phyloP scores from a whole-genome alignment of 2,888 invertebrate genomes.

The Tachystola acroxantha region DNA sequence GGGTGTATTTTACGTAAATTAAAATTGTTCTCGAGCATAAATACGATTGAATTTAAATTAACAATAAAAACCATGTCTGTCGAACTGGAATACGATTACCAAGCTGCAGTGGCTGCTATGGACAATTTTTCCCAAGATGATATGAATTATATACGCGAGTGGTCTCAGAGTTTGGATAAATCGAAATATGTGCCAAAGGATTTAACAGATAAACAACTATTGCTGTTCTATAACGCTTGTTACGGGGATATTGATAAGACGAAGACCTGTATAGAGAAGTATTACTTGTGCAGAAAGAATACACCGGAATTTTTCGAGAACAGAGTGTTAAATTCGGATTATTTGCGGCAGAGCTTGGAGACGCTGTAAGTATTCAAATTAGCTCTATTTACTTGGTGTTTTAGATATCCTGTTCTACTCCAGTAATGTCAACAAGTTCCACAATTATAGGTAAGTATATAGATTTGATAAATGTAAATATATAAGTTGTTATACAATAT shows the following conservation, averaged over 20 bases:
- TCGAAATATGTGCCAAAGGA: constrained; percentile 71
- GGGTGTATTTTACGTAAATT: constrained; percentile 30
- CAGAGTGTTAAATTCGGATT: constrained; percentile 71
- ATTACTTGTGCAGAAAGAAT: constrained; percentile 77
- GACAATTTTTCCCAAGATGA: constrained; percentile 70
- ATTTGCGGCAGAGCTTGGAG: constrained; percentile 59
- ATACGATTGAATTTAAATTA: constrained; percentile 33
- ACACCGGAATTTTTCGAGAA: constrained; percentile 81
- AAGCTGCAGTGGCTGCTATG: constrained; percentile 56
- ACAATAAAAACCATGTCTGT: constrained; percentile 47
- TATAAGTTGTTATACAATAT: too few species aligned
- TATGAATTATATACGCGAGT: constrained; percentile 58
- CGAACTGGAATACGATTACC: constrained; percentile 64
- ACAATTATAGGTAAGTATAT: not conserved
- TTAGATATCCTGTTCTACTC: not conserved
- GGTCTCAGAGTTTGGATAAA: constrained; percentile 68
- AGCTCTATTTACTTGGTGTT: too few species aligned
- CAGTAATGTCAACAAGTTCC: not conserved
- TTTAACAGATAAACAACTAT: constrained; percentile 78
- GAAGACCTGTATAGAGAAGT: constrained; percentile 80
- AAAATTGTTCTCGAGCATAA: constrained; percentile 30
- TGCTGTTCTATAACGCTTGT: constrained; percentile 82
- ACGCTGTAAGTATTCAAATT: constrained; percentile 77
- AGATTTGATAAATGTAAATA: too few species aligned
- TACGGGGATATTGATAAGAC: constrained; percentile 78